A percentile compares a stretch with the other conserved stretches of the same genome.
Conservation (phyloP, 2,113 vertebrate species). For the Hippocampus comes region DNA sequence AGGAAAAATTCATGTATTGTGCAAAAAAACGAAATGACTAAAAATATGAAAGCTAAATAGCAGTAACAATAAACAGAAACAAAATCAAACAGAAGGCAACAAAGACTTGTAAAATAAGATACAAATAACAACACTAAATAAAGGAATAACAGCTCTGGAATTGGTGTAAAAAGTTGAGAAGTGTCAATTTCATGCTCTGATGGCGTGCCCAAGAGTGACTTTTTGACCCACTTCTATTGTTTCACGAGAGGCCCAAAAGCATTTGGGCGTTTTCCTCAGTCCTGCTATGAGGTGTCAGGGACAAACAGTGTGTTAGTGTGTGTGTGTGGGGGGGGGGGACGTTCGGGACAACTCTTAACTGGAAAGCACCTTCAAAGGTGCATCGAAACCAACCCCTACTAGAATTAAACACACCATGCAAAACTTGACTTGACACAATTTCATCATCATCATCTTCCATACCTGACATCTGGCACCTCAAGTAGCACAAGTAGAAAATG, state of each 20-base stretch:
- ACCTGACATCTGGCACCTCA: background rate
- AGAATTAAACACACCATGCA: too few species aligned
- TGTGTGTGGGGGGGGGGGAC: slow-evolving; percentile 35
- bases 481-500: too few species aligned
- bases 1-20: too few species aligned
- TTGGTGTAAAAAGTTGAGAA: background rate
- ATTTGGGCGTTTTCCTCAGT: slow-evolving; percentile 11
- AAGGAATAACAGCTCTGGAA: background rate
- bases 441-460: background rate
- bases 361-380: slow-evolving; percentile 63
- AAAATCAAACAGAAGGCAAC: too few species aligned
- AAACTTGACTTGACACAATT: slow-evolving; percentile 24
- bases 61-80: too few species aligned
- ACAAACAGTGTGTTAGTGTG: background rate
- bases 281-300: slow-evolving; percentile 55
- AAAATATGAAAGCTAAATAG: too few species aligned
- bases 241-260: slow-evolving; percentile 43
- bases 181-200: slow-evolving; percentile 43
- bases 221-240: slow-evolving; percentile 44
- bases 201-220: slow-evolving; percentile 29
- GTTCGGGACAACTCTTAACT: slow-evolving; percentile 43
- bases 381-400: slow-evolving; percentile 55
- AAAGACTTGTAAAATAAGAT: too few species aligned
- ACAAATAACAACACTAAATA: too few species aligned
- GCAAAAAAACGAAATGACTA: too few species aligned